Percentiles rank a stretch among this genome's conserved stretches.
phyloP scores from a whole-genome alignment of 2,888 invertebrate species.

The Ophion ventricosus region DNA sequence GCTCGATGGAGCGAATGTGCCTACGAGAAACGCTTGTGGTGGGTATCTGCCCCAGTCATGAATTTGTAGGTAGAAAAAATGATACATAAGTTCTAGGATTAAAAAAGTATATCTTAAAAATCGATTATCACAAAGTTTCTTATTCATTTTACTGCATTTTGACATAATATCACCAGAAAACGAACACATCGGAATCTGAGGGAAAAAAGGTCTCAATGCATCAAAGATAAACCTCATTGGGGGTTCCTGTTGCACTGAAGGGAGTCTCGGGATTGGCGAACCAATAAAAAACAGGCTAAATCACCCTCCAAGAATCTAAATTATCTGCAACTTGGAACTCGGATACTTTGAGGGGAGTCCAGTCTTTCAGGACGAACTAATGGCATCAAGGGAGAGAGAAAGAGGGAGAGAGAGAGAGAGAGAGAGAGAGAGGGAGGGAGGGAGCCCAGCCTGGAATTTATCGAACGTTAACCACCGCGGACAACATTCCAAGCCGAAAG shows the following conservation, averaged over 20 bases:
- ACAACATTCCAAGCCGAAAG: slow-evolving; percentile 76
- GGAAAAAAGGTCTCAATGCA: background rate
- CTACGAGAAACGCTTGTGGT: too few relatives aligned
- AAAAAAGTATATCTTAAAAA: too few relatives aligned
- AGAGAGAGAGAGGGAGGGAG: slow-evolving; percentile 37
- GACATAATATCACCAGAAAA: too few relatives aligned
- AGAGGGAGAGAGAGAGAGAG: slow-evolving; percentile 33
- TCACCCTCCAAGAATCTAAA: slow-evolving; percentile 79
- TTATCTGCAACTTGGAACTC: slow-evolving; percentile 77
- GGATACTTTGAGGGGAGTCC: slow-evolving; percentile 73
- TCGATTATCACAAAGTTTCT: too few relatives aligned
- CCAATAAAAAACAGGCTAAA: slow-evolving; percentile 76
- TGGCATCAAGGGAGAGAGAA: slow-evolving; percentile 23
- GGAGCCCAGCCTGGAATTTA: slow-evolving; percentile 74
- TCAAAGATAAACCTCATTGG: slow-evolving; percentile 7
- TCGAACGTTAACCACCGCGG: slow-evolving; percentile 75
- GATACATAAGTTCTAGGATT: too few relatives aligned
- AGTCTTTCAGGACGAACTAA: slow-evolving; percentile 61
- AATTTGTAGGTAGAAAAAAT: too few relatives aligned
- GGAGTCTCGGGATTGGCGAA: slow-evolving; percentile 1
- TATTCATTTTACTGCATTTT: too few relatives aligned
- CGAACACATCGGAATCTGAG: too few relatives aligned
- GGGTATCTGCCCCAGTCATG: too few relatives aligned
- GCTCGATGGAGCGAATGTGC: too few relatives aligned
- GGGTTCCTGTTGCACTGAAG: background rate